phyloP scores from a whole-genome alignment of 2,113 vertebrate species.

The Elanoides forficatus region DNA sequence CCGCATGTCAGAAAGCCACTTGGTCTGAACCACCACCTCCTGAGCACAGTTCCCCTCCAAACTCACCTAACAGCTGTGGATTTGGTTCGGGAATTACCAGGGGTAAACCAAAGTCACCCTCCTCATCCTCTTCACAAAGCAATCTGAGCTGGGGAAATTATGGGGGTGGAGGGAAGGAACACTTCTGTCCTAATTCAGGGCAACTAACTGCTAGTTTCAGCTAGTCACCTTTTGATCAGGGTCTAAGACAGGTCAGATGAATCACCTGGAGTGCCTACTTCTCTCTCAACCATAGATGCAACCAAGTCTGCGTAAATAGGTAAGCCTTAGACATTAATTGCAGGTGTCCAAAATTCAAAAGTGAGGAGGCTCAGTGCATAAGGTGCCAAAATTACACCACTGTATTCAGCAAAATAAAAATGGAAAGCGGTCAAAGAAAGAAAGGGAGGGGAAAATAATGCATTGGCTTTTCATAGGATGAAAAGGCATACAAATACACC shows the following conservation, averaged over 20 bases:
- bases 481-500: not conserved
- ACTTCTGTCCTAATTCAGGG: not conserved
- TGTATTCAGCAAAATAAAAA: not conserved
- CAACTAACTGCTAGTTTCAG: not conserved
- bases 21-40: not conserved
- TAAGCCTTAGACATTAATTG: not conserved
- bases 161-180: not conserved
- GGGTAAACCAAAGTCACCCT: not conserved
- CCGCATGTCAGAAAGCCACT: not conserved
- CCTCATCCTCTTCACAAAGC: not conserved
- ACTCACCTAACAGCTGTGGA: not conserved
- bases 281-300: not conserved
- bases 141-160: not conserved
- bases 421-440: not conserved
- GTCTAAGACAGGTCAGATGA: constrained; percentile 1
- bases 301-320: not conserved
- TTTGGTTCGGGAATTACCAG: not conserved
- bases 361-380: not conserved
- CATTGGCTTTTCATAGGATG: not conserved
- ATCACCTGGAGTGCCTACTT: not conserved
- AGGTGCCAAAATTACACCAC: not conserved
- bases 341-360: not conserved
- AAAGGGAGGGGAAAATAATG: not conserved
- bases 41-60: not conserved
- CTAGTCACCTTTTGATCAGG: not conserved